Percentiles rank a stretch among this genome's conserved stretches.
Evolutionary conservation across 2,888 invertebrate species (phyloP).

Genomic region (Sussaba pulchella): DNA sequence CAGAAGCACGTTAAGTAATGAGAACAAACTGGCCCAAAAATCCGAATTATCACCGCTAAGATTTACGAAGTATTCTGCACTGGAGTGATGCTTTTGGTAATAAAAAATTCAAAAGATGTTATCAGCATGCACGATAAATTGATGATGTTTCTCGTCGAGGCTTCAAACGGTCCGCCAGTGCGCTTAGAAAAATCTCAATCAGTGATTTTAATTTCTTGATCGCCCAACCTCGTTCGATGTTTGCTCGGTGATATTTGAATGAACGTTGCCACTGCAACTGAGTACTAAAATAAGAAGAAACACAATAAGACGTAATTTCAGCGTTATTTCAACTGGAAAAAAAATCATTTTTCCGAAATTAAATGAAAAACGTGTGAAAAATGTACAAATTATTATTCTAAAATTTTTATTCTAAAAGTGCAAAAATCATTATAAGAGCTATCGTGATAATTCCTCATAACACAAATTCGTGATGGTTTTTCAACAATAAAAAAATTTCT

Average conservation of each 20-base stretch:
- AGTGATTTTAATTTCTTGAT: constrained; percentile 44
- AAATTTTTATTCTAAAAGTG: too few relatives aligned
- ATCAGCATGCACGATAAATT: constrained; percentile 21
- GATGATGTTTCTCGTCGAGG: constrained; percentile 28
- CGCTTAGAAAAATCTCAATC: constrained; percentile 58
- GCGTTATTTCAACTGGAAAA: neutral
- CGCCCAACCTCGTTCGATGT: constrained; percentile 25
- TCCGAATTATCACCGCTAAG: constrained; percentile 57
- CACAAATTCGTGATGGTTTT: too few relatives aligned
- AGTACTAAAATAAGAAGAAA: constrained; percentile 29
- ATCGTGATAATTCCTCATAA: too few relatives aligned
- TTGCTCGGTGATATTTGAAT: constrained; percentile 42
- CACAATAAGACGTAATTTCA: neutral
- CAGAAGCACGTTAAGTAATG: too few relatives aligned
- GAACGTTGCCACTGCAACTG: constrained; percentile 51
- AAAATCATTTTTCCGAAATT: neutral
- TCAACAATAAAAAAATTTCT: too few relatives aligned
- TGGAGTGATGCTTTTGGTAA: constrained; percentile 34
- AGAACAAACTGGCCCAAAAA: neutral
- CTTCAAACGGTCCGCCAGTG: constrained; percentile 51
- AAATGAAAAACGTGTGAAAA: neutral
- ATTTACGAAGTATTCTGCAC: constrained; percentile 40
- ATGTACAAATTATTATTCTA: neutral
- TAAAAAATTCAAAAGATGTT: constrained; percentile 21
- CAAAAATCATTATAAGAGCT: too few relatives aligned